Evolutionary conservation across 2,113 vertebrate genomes (phyloP), one percentile per base, ranked within the genome.

Genomic region (Limnothrissa miodon): DNA sequence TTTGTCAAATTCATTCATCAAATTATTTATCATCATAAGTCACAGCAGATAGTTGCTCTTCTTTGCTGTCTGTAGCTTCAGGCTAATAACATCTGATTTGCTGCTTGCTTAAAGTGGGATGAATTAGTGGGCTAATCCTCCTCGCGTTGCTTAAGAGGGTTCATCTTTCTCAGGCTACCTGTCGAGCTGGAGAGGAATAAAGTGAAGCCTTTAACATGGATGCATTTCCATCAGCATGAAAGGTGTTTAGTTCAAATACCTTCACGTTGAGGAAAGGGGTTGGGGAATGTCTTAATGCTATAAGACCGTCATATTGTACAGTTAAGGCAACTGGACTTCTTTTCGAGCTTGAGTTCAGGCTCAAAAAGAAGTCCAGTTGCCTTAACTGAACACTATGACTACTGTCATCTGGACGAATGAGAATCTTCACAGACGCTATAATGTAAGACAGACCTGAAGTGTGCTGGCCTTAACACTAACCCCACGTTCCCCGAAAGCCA

Each of bases 401-500:
- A n/a, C n/a, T n/a, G n/a, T n/a, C n/a, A n/a, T n/a, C n/a, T n/a
- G n/a, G n/a, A n/a, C n/a, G n/a, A n/a, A n/a, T n/a, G n/a, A n/a
- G n/a, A n/a, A n/a, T n/a, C n/a, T n/a, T n/a, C n/a, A n/a, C n/a
- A n/a, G n/a, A n/a, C n/a, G n/a, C n/a, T n/a, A n/a, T n/a, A n/a
- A n/a, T n/a, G 15, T 33, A 36, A 33, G 10, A 15, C 66, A 74
- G 33, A 36, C 29, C 25, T 19, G 36, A 17, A 17, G 11, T 74
- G 29, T 80, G n/a, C 45, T 88, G 91, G 96, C 97, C 92, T 98
- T 98, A 95, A 97, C 95, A n/a, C 87, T 85, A 87, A 84, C 83
- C 87, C 25, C 83, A 95, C 96, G 92, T 66, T 93, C 91, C 78
- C 74, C 85, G 91, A 97, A 96, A 95, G 94, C 93, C 90, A 99